Base-by-base conservation (phyloP, 92 coral and sea anemone species). In the Siderastrea radians region DNA sequence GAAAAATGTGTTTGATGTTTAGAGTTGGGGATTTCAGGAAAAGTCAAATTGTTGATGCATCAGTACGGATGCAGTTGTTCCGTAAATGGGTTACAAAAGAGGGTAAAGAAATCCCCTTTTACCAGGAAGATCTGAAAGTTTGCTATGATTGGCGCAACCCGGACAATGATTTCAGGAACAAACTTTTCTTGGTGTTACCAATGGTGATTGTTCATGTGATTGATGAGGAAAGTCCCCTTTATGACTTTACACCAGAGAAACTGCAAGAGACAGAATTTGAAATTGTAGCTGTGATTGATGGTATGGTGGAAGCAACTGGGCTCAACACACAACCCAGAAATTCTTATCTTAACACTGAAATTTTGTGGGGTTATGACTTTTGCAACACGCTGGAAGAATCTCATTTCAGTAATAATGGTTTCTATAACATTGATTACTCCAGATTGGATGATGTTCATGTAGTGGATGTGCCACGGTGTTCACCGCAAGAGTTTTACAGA, bases 261-360 rank as follows among this genome's bases (percentile, higher is more conserved):
- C 78, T 97, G 26, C 77, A 87, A 16, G 86, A 88, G 50, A 82
- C 88, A 8, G 91, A 95, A 26, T 97, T 95, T 84, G 99, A 97
- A 78, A 71, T 97, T 59, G 98, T 97, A 5, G 86, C 85, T 11
- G 94, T 97, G 54, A 78, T 97, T 14, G 99, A 97, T 84, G 99
- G 97, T 2, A 93, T 97, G 26, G 95, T 97, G 4, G 99, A 97
- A 82, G 94, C 97, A 60, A 97, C 99, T 43, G 99, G 99, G 11
- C 86, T 97, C 91, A 97, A 97, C 68, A 95, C 98, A 0, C 99
- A 97, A 67, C 97, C 98, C 0, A 94, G 87, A 74, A 94, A 94
- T 26, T 97, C 99, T 3, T 97, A 95, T 68, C 88, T 95, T 1
- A 90, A 94, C 50, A 94, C 88, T 90, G 99, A 97, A 69, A 95